Percentiles rank a stretch among this genome's conserved stretches.
Evolutionary conservation across 2,888 invertebrate species (phyloP).

Genomic region (Cyaniris semiargus): DNA sequence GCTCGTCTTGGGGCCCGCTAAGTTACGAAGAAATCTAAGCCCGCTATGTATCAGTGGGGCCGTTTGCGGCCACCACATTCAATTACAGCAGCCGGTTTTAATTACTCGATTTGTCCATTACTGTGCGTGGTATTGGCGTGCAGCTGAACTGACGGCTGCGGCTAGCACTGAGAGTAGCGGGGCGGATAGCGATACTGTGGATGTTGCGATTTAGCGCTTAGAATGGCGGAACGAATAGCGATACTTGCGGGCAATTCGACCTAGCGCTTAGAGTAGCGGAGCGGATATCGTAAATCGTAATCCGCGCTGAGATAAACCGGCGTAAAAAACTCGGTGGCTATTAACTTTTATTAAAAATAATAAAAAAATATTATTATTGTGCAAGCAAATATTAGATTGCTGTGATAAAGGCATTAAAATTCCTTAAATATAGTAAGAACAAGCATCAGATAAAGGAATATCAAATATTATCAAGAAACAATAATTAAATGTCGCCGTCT

Average conservation of each 20-base stretch:
- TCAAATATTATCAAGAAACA: too few relatives aligned
- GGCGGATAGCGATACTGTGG: background rate
- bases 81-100: slow-evolving; percentile 38
- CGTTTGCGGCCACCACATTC: slow-evolving; percentile 29
- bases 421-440: too few relatives aligned
- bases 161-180: background rate
- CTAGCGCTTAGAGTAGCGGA: too few relatives aligned
- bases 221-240: background rate
- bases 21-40: background rate
- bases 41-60: background rate
- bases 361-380: too few relatives aligned
- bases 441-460: too few relatives aligned
- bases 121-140: slow-evolving; percentile 35
- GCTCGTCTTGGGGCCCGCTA: too few relatives aligned
- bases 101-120: slow-evolving; percentile 38
- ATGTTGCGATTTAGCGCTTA: background rate
- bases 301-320: too few relatives aligned
- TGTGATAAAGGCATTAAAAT: too few relatives aligned
- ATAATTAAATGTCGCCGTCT: background rate
- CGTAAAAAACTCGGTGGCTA: too few relatives aligned
- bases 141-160: slow-evolving; percentile 32
- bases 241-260: background rate
- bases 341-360: too few relatives aligned
- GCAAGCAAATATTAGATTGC: too few relatives aligned
- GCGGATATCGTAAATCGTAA: too few relatives aligned